These are phyloP conservation scores for Scarus forsteni DNA, from an alignment of 2,797 vertebrate genomes.

Conservation along the genomic window DNA sequence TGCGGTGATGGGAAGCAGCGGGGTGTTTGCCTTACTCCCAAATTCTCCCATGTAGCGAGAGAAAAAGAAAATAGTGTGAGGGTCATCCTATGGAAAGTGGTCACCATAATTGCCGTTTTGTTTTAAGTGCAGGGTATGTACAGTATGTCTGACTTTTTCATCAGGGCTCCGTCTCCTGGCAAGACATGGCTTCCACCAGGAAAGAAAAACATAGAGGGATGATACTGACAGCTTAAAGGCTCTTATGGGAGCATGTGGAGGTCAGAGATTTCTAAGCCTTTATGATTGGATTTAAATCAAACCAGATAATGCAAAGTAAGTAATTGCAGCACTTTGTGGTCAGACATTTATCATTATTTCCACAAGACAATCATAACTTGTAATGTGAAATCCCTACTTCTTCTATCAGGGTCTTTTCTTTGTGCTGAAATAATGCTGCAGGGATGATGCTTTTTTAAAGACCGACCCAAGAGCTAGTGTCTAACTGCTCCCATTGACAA, in stretches of 20 bases:
- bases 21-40: conserved; percentile 28
- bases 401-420: conserved; percentile 1
- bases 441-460: no score
- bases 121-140: conserved; percentile 56
- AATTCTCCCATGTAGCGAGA: conserved; percentile 49
- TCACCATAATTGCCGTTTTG: conserved; percentile 67
- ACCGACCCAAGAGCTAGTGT: no score
- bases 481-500: no score
- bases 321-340: conserved; percentile 22
- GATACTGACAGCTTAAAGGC: conserved; percentile 48
- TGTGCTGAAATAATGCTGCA: neutral
- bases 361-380: conserved; percentile 12
- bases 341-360: conserved; percentile 21
- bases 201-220: conserved; percentile 66
- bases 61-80: conserved; percentile 61
- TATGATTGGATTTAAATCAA: conserved; percentile 37
- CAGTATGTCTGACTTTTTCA: conserved; percentile 54
- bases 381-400: neutral
- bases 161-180: conserved; percentile 46
- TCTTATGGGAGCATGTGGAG: conserved; percentile 39
- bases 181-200: conserved; percentile 46
- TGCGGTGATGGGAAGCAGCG: conserved; percentile 34
- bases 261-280: conserved; percentile 35
- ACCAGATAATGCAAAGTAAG: conserved; percentile 37
- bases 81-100: conserved; percentile 74